Base-by-base conservation (phyloP, 2,888 invertebrate species). In the Spicauda simplicius region DNA sequence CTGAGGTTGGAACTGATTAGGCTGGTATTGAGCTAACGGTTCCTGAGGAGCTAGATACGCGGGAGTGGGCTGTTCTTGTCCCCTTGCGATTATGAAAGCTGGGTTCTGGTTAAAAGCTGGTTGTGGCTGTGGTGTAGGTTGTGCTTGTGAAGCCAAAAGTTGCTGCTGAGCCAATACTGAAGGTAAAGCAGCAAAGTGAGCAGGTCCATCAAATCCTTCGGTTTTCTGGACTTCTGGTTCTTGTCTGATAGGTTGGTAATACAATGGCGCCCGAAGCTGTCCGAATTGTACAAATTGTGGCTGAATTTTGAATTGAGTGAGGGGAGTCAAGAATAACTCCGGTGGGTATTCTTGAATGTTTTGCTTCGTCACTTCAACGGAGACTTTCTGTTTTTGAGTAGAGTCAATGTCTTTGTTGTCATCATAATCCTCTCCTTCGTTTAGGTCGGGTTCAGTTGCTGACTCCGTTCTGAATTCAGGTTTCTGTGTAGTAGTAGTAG, bases 281-380 rank as follows among this genome's bases (percentile, higher is more conserved):
- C 80, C 81, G 0, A 84, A 74, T 65, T 87, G 83, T 0, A 82
- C 72, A 64, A 86, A 85, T 55, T 89, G 87, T 0, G 88, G 87
- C 33, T 89, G 88, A 4, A 88, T 63, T 54, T 87, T 87, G 10
- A 91, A 73, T 63, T 91, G 92, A 14, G 89, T 83, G 14, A 93
- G 70, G 0, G 91, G 86, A 64, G 80, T 85, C 1, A 93, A 75
- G 73, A 87, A 91, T 14, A 92, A 68, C 71, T 92, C 91, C 19
- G 90, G 85, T 16, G 91, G 90, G 33, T 84, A 91, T 71, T 91
- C 90, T 70, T 91, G 88, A 1, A 92, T 72, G 5, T 88, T 90
- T 71, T 91, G 90, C 58, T 84, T 90, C 0, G 90, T 76, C 0
- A 92, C 83, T 83, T 93, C 92, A 14, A 92, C 87, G 0, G 88